Evolutionary conservation across 2,797 vertebrate genomes (phyloP).

Genomic region (Prionace glauca): DNA sequence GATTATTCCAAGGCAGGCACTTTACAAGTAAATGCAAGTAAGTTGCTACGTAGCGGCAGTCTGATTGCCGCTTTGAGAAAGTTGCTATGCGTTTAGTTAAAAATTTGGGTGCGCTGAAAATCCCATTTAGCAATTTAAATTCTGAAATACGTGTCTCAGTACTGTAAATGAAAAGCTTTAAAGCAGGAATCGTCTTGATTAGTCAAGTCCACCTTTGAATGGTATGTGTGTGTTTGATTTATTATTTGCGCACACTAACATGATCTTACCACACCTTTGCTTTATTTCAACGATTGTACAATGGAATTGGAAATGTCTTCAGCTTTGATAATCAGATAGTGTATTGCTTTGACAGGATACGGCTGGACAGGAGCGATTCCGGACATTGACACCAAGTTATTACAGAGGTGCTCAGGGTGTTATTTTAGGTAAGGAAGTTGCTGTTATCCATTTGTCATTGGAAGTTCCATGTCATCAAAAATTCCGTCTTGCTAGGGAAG

Average conservation of each 20-base stretch:
- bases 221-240: neutral
- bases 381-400: slow-evolving; percentile 48
- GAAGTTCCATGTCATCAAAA: neutral
- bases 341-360: slow-evolving; percentile 46
- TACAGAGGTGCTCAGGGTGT: slow-evolving; percentile 52
- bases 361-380: slow-evolving; percentile 51
- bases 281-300: neutral
- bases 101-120: neutral
- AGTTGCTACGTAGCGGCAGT: no score
- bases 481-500: neutral
- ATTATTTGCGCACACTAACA: neutral
- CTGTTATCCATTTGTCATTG: neutral
- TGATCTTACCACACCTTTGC: neutral
- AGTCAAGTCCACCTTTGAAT: neutral
- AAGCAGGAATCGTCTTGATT: neutral
- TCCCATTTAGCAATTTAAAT: neutral
- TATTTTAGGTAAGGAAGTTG: slow-evolving; percentile 47
- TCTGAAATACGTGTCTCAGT: neutral
- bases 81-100: neutral
- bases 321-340: neutral
- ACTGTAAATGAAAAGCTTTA: neutral
- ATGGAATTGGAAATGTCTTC: neutral
- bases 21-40: no score
- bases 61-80: no score
- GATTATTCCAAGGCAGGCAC: no score